A percentile compares a stretch with the other conserved stretches of the same genome.
These are phyloP conservation scores for Cuniculus paca DNA, from an alignment of 2,797 vertebrate species.

Conservation along the genomic window DNA sequence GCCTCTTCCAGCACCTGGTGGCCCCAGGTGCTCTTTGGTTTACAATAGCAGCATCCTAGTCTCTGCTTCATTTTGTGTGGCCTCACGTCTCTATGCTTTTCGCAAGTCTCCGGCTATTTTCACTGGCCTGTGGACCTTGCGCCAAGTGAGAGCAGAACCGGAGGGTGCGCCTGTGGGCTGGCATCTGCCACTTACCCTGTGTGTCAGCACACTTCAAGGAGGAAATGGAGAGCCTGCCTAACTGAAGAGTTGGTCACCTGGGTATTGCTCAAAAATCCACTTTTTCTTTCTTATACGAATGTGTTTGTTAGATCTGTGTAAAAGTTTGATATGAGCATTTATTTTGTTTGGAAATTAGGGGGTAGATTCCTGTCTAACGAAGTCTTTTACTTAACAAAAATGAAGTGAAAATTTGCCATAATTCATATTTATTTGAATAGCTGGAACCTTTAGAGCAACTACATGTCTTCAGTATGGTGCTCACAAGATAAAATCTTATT, in stretches of 20 bases:
- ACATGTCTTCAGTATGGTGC: not conserved
- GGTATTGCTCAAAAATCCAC: not conserved
- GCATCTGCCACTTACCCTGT: not conserved
- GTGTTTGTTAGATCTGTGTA: not conserved
- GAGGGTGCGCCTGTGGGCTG: not conserved
- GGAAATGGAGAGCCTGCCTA: not conserved
- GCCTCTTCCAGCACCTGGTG: not conserved
- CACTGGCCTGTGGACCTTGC: not conserved
- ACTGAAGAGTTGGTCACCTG: not conserved
- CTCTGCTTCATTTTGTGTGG: not conserved
- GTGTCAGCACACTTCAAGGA: not conserved
- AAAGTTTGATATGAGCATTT: not conserved
- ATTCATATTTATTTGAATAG: conserved; percentile 13
- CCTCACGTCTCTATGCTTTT: not conserved
- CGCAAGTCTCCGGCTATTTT: not conserved
- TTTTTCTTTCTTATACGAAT: not conserved
- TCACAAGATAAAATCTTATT: not conserved
- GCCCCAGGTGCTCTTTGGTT: not conserved
- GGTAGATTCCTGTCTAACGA: not conserved
- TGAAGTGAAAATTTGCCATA: not conserved
- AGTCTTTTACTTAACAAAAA: conserved; percentile 36
- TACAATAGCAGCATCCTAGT: not conserved
- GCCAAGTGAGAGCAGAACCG: not conserved
- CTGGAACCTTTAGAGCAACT: conserved; percentile 4
- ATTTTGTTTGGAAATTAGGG: not conserved